Evolutionary conservation across 2,888 invertebrate genomes (phyloP).

Genomic region (Mimas tiliae): DNA sequence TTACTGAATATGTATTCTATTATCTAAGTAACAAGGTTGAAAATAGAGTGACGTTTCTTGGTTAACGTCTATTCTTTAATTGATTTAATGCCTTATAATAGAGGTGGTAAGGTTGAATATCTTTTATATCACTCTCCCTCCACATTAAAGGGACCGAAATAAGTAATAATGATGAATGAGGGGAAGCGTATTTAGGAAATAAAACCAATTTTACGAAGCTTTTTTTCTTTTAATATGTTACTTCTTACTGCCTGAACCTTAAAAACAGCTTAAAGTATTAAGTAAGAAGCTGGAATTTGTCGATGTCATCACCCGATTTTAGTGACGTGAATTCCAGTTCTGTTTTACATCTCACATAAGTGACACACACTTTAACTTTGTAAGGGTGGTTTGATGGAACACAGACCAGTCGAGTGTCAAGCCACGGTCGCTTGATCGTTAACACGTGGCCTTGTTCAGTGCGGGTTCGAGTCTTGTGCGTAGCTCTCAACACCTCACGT

Average conservation of each 20-base stretch:
- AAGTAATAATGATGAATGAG: constrained; percentile 15
- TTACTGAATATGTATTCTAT: not conserved
- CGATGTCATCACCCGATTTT: not conserved
- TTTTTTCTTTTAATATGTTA: too few species aligned
- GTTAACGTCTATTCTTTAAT: not conserved
- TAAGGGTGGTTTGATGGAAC: not conserved
- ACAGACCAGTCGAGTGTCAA: not conserved
- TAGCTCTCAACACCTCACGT: too few species aligned
- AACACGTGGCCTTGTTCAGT: not conserved
- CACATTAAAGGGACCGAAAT: not conserved
- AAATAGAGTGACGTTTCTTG: not conserved
- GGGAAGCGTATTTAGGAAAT: too few species aligned
- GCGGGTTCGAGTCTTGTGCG: not conserved
- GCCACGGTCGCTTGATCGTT: not conserved
- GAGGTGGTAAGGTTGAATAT: not conserved
- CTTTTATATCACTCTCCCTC: not conserved
- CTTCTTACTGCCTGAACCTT: too few species aligned
- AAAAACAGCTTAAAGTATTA: too few species aligned
- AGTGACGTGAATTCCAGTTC: not conserved
- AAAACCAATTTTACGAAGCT: too few species aligned
- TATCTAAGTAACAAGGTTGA: not conserved
- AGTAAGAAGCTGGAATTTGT: not conserved
- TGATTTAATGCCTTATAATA: not conserved
- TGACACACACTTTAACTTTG: not conserved
- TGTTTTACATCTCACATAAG: constrained; percentile 4